Evolutionary conservation across 2,113 vertebrate genomes (phyloP).

Genomic region (Neodon shergylaensis): DNA sequence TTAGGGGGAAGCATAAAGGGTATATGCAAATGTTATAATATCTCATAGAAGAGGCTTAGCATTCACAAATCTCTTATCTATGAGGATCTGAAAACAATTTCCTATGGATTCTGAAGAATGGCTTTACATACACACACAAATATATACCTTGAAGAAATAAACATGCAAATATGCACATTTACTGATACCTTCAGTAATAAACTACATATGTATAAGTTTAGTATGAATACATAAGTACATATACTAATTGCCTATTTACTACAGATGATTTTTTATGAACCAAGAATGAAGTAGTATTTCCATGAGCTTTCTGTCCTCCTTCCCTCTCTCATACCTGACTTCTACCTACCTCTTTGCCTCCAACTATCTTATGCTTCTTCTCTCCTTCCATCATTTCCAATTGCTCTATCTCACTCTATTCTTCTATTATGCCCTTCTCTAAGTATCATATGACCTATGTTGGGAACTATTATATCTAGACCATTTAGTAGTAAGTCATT

Average conservation of each 20-base stretch:
- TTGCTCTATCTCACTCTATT: neutral
- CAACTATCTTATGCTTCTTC: neutral
- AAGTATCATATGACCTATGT: too few species aligned
- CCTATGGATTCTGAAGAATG: neutral
- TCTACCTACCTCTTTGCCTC: neutral
- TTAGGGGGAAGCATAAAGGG: neutral
- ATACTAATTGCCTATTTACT: neutral
- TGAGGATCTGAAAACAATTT: too few species aligned
- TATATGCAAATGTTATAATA: neutral
- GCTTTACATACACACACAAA: accelerated
- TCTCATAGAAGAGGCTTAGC: neutral
- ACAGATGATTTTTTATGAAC: neutral
- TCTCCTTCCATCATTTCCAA: neutral
- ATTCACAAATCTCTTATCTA: neutral
- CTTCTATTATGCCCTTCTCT: neutral
- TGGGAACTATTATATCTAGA: neutral
- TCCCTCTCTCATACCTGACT: neutral
- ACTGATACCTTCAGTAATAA: neutral
- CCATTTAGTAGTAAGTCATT: neutral
- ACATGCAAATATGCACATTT: neutral
- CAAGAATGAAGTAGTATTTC: neutral
- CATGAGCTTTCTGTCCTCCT: neutral
- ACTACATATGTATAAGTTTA: neutral
- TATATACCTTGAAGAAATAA: neutral
- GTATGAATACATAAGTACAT: neutral